phyloP scores from a whole-genome alignment of 2,113 vertebrate genomes.

The Gallinago undulata region DNA sequence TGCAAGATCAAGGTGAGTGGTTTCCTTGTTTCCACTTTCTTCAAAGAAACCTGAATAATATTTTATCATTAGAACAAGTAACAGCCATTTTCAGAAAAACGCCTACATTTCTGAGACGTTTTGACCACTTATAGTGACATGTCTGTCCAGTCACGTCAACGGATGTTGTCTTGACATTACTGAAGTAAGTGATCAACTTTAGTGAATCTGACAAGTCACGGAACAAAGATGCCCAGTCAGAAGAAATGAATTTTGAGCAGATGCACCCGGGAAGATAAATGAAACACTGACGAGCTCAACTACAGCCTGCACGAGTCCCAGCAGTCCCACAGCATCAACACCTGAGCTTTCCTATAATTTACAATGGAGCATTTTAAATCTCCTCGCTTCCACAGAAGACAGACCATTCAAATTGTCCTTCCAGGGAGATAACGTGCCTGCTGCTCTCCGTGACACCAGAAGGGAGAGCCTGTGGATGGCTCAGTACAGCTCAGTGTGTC shows the following conservation, averaged over 20 bases:
- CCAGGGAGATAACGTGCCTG: background rate
- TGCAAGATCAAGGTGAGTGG: background rate
- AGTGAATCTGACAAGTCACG: background rate
- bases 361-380: background rate
- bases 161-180: background rate
- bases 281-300: background rate
- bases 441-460: background rate
- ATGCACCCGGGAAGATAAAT: background rate
- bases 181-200: background rate
- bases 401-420: background rate
- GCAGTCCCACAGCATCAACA: background rate
- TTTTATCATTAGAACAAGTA: background rate
- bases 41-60: background rate
- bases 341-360: background rate
- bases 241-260: background rate
- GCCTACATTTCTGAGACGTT: background rate
- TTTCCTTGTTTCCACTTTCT: background rate
- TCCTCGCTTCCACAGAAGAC: background rate
- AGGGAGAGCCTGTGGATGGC: background rate
- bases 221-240: background rate
- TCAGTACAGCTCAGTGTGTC: rapidly evolving
- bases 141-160: background rate
- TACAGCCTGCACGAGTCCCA: background rate
- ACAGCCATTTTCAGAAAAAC: background rate
- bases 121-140: background rate